Evolutionary conservation across 1,140 invertebrate species (phyloP).

Genomic region (Anoplolepis gracilipes): DNA sequence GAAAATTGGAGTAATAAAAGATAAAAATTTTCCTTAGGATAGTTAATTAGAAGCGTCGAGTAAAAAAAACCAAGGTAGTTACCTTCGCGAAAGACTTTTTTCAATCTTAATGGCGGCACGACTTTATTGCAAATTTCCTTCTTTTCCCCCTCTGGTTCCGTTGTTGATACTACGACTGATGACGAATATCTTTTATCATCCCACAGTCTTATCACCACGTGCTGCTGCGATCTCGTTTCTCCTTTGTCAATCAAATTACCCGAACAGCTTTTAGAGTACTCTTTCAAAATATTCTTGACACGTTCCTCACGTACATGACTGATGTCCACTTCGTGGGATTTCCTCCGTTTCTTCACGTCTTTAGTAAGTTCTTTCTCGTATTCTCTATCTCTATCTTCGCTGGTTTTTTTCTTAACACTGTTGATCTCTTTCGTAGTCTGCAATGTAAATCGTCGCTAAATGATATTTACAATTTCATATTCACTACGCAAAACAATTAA

Average conservation of each 20-base stretch:
- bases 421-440: conserved; percentile 35
- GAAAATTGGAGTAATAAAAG: too few species aligned
- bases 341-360: conserved; percentile 54
- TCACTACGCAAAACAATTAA: too few species aligned
- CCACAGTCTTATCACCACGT: conserved; percentile 14
- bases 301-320: conserved; percentile 28
- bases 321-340: conserved; percentile 42
- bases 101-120: conserved; percentile 77
- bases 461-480: background rate
- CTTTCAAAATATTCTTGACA: conserved; percentile 46
- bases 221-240: conserved; percentile 6
- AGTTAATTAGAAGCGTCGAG: background rate
- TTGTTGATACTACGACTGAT: conserved; percentile 34
- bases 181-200: conserved; percentile 37
- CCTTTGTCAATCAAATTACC: background rate
- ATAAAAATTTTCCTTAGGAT: background rate
- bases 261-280: conserved; percentile 48
- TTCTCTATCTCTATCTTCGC: background rate
- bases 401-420: conserved; percentile 20
- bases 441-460: background rate
- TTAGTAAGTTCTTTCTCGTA: conserved; percentile 27
- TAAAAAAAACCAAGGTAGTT: background rate
- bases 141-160: background rate
- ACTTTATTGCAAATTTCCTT: conserved; percentile 60
- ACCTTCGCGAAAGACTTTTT: conserved; percentile 72